Evolutionary conservation across 2,888 invertebrate species (phyloP).

Genomic region (Abrostola triplasia): DNA sequence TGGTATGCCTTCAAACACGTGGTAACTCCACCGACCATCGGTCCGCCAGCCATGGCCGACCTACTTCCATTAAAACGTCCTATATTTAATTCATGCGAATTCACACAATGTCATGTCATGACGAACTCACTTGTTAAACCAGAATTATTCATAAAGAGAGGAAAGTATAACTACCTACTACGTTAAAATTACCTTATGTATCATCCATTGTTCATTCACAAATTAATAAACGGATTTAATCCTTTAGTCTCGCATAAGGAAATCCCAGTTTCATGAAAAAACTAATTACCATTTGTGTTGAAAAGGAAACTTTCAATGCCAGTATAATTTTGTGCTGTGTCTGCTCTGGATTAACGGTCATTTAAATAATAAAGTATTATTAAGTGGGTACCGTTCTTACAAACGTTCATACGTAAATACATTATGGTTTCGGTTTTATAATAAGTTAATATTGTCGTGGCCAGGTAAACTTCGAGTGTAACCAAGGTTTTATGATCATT

Average conservation of each 20-base stretch:
- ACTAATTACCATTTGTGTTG: not conserved
- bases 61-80: not conserved
- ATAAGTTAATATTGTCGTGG: slow-evolving; percentile 17
- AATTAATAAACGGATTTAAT: not conserved
- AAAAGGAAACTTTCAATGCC: not conserved
- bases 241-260: not conserved
- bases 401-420: slow-evolving; percentile 16
- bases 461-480: slow-evolving; percentile 96
- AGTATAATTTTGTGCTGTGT: not conserved
- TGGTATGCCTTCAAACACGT: too few relatives aligned
- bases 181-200: slow-evolving; percentile 29
- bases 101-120: too few relatives aligned
- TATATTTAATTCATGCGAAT: not conserved
- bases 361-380: not conserved
- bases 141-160: slow-evolving; percentile 29
- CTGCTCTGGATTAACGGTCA: not conserved
- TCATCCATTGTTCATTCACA: slow-evolving; percentile 26
- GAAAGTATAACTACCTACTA: slow-evolving; percentile 20
- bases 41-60: too few relatives aligned
- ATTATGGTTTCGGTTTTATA: slow-evolving; percentile 11
- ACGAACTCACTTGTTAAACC: slow-evolving; percentile 27
- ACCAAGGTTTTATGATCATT: slow-evolving; percentile 94
- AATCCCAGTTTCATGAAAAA: not conserved
- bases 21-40: too few relatives aligned
- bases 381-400: not conserved